These are phyloP conservation scores for Cygnus buccinator DNA, from an alignment of 2,113 vertebrate species.

Conservation along the genomic window DNA sequence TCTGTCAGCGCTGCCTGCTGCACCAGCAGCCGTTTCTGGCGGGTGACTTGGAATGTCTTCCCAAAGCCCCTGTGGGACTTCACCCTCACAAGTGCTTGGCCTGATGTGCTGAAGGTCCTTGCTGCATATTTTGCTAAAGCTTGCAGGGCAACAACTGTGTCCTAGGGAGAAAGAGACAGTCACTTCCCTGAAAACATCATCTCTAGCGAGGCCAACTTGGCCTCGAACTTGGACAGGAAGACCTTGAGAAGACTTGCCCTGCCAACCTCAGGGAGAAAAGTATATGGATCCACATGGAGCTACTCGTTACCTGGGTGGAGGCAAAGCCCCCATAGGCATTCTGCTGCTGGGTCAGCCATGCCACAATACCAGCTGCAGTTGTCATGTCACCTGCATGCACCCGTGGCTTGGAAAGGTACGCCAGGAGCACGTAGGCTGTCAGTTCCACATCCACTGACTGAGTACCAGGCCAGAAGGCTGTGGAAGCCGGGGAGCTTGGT, in stretches of 20 bases:
- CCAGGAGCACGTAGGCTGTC: conserved; percentile 80
- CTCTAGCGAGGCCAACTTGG: accelerated
- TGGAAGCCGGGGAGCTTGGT: neutral
- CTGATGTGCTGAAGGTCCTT: conserved; percentile 57
- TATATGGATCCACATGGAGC: neutral
- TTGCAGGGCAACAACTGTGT: conserved; percentile 88
- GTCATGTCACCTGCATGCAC: conserved; percentile 68
- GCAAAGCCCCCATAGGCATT: conserved; percentile 84
- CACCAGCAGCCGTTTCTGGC: conserved; percentile 79
- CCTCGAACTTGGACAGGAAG: neutral
- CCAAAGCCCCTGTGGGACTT: conserved; percentile 56
- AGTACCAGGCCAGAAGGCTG: conserved; percentile 52
- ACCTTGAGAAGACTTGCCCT: neutral
- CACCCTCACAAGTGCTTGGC: conserved; percentile 71
- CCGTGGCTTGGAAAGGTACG: conserved; percentile 65
- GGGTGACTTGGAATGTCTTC: conserved; percentile 75
- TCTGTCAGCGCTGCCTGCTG: conserved; percentile 78
- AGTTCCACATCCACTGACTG: conserved; percentile 74
- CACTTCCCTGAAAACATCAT: neutral
- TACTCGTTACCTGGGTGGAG: conserved; percentile 85
- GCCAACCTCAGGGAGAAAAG: neutral
- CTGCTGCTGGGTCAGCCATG: conserved; percentile 83
- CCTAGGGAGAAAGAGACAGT: conserved; percentile 63
- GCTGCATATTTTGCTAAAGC: conserved; percentile 82
- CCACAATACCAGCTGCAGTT: conserved; percentile 75